A percentile compares a stretch with the other conserved stretches of the same genome.
phyloP scores from a whole-genome alignment of 2,113 vertebrate species.

The Myiagra hebetior region DNA sequence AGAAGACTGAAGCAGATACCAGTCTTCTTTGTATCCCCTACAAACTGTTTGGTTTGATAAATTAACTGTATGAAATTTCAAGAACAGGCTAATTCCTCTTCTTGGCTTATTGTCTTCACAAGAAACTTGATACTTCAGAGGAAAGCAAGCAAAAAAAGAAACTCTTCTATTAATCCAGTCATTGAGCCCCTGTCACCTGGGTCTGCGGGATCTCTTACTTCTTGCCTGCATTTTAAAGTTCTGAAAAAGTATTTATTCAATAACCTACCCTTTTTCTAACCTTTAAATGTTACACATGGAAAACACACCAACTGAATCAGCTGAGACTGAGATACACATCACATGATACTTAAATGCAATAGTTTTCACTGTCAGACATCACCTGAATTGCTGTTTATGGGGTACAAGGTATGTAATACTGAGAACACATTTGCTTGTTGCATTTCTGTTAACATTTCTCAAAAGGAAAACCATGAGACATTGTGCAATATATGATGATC shows the following conservation, averaged over 20 bases:
- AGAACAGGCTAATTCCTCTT: not conserved
- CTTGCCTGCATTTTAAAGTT: not conserved
- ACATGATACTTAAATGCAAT: not conserved
- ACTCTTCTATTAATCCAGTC: not conserved
- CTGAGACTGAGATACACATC: not conserved
- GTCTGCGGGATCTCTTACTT: not conserved
- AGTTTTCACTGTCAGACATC: not conserved
- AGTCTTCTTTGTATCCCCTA: not conserved
- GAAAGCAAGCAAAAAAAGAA: not conserved
- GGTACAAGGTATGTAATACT: not conserved
- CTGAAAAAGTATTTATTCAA: not conserved
- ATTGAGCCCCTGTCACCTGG: not conserved
- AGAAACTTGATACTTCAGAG: not conserved
- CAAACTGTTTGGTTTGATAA: not conserved
- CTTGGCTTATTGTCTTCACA: not conserved
- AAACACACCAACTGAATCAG: not conserved
- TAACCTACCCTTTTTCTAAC: not conserved
- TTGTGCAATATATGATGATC: not conserved
- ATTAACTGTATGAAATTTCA: not conserved
- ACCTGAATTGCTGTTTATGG: not conserved
- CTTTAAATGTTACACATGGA: not conserved
- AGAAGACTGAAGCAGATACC: not conserved
- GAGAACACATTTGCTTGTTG: not conserved
- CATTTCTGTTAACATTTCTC: not conserved
- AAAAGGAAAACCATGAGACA: not conserved